Evolutionary conservation across 1,140 invertebrate species (phyloP).

Genomic region (Achroia grisella): DNA sequence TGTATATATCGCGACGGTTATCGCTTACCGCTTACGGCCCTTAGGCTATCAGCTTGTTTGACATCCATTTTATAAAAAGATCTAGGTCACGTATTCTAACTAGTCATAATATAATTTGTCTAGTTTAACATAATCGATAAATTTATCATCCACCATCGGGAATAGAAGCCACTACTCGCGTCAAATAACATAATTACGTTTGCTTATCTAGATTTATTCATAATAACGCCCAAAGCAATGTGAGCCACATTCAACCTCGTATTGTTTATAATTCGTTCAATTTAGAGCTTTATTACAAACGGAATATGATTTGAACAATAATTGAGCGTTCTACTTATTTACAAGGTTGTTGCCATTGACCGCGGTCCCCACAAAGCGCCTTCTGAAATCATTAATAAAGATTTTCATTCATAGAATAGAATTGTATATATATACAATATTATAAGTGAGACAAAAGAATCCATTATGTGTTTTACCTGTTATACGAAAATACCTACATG

Average conservation of each 20-base stretch:
- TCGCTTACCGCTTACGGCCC: no score
- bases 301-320: not conserved
- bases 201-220: slow-evolving; percentile 8
- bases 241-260: not conserved
- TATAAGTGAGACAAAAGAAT: no score
- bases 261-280: not conserved
- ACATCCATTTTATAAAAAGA: no score
- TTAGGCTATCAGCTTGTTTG: no score
- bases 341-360: slow-evolving; percentile 54
- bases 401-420: slow-evolving; percentile 19
- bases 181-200: slow-evolving; percentile 6
- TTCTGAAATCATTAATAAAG: slow-evolving; percentile 23
- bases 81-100: no score
- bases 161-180: not conserved
- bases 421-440: no score
- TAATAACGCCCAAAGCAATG: slow-evolving; percentile 6
- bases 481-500: no score
- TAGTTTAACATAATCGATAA: no score
- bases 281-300: slow-evolving; percentile 2
- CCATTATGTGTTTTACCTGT: no score
- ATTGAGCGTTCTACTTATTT: not conserved
- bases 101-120: no score
- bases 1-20: no score
- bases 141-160: no score
- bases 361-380: slow-evolving; percentile 17